Conservation (phyloP, 2,797 vertebrate species). For the Eupleurogrammus muticus region DNA sequence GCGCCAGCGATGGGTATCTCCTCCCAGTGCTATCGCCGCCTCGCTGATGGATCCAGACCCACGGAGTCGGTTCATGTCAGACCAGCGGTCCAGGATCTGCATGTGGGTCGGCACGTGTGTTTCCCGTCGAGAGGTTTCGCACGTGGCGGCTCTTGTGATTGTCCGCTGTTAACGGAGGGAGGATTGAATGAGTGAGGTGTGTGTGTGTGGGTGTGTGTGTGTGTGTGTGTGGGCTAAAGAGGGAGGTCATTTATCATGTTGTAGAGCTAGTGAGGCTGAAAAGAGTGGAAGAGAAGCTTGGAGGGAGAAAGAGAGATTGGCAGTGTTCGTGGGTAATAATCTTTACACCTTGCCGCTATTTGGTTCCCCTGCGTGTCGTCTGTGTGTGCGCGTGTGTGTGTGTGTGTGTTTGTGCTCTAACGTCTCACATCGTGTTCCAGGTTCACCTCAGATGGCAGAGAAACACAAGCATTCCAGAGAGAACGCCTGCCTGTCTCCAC, state of each 20-base stretch:
- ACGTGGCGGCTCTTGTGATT: constrained; percentile 31
- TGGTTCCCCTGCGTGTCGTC: constrained; percentile 48
- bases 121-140: constrained; percentile 25
- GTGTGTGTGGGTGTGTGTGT: constrained; percentile 19
- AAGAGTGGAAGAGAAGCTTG: constrained; percentile 56
- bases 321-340: constrained; percentile 74
- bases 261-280: constrained; percentile 69
- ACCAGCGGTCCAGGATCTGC: constrained; percentile 13
- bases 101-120: constrained; percentile 18
- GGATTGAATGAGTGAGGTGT: background rate
- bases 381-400: constrained; percentile 11
- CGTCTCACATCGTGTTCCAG: constrained; percentile 76
- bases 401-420: constrained; percentile 34
- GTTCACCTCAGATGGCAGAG: constrained; percentile 96
- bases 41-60: constrained; percentile 58
- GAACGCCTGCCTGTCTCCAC: constrained; percentile 94
- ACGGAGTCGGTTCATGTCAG: constrained; percentile 22
- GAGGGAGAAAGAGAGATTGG: constrained; percentile 67
- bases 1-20: constrained; percentile 66
- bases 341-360: constrained; percentile 64
- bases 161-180: constrained; percentile 36
- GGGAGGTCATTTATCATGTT: constrained; percentile 73
- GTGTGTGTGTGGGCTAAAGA: background rate
- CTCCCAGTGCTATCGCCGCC: constrained; percentile 52
- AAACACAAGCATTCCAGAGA: constrained; percentile 99